phyloP scores from a whole-genome alignment of 2,113 vertebrate genomes.

The Tachysurus fulvidraco region DNA sequence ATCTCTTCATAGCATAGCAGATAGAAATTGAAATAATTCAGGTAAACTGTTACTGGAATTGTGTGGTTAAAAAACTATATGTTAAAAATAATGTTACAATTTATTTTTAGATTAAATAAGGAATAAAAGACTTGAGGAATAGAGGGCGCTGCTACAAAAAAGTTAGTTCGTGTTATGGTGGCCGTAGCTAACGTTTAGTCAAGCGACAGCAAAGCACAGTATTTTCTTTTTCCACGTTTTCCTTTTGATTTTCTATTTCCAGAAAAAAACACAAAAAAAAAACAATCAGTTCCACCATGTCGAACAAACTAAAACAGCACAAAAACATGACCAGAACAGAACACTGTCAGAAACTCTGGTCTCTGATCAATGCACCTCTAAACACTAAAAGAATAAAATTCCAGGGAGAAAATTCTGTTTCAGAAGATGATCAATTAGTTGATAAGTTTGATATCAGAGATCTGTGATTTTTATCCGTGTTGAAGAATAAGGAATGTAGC shows the following conservation, averaged over 20 bases:
- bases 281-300: not conserved
- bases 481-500: not conserved
- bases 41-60: not conserved
- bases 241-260: not conserved
- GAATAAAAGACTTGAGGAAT: not conserved
- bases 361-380: not conserved
- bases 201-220: no score
- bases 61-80: not conserved
- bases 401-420: not conserved
- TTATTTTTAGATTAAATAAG: not conserved
- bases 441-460: constrained; percentile 4
- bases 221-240: no score
- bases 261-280: not conserved
- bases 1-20: not conserved
- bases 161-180: no score
- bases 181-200: no score
- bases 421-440: constrained; percentile 12
- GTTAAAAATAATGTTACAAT: not conserved
- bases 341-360: not conserved
- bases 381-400: not conserved
- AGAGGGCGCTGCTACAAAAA: no score
- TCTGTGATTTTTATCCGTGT: constrained; percentile 10
- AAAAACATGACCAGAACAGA: not conserved
- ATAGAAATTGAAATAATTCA: not conserved
- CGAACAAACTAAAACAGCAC: not conserved